Conservation (phyloP, 2,113 vertebrate genomes). For the Pimephales promelas region DNA sequence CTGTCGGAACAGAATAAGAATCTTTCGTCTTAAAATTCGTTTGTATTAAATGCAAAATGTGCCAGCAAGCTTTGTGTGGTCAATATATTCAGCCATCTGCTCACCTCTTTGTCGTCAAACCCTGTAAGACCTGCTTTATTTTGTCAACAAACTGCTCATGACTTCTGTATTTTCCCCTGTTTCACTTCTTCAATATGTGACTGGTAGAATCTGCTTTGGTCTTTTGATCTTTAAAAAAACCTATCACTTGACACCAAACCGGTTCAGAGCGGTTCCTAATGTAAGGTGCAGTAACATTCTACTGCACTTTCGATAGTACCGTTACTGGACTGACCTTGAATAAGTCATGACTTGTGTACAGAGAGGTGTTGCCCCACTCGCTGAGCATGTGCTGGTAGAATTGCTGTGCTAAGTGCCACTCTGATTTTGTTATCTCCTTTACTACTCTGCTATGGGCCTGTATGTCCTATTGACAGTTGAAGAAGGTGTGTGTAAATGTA, state of each 20-base stretch:
- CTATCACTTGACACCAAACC: conserved; percentile 6
- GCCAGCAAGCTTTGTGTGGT: neutral
- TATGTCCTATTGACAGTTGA: neutral
- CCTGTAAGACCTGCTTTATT: neutral
- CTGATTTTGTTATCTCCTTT: conserved; percentile 30
- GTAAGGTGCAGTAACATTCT: neutral
- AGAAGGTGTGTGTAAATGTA: neutral
- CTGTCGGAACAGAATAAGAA: neutral
- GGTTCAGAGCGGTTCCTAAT: neutral
- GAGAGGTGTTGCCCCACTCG: conserved; percentile 27
- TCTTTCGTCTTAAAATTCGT: neutral
- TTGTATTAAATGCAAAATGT: neutral
- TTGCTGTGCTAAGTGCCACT: conserved; percentile 5
- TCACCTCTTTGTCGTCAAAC: conserved; percentile 6
- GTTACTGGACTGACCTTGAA: conserved; percentile 50
- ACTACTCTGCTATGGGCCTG: neutral
- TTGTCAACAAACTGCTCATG: neutral
- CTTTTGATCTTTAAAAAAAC: neutral
- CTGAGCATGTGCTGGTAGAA: conserved; percentile 15
- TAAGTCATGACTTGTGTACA: neutral
- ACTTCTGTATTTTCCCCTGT: neutral
- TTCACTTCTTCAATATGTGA: neutral
- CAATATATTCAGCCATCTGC: neutral
- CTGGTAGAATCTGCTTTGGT: neutral
- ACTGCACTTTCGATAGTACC: conserved; percentile 5